A percentile compares a stretch with the other conserved stretches of the same genome.
Conservation (phyloP, 2,888 invertebrate species). For the Brassicogethes aeneus region DNA sequence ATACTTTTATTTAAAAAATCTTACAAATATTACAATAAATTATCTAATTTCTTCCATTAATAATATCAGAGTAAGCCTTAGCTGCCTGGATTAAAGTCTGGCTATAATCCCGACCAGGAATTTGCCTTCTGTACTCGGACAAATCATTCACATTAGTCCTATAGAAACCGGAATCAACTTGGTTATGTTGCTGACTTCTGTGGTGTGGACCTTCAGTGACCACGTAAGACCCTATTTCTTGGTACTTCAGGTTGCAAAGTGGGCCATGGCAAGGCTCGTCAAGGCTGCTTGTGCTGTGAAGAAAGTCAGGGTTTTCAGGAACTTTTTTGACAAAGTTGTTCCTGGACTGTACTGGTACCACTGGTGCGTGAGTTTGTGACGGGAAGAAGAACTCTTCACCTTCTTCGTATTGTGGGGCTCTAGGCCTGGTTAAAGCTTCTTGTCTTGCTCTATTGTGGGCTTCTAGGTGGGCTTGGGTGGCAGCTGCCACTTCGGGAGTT, state of each 20-base stretch:
- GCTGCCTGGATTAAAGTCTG: background rate
- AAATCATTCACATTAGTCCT: background rate
- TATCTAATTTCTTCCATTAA: background rate
- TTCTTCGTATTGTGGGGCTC: background rate
- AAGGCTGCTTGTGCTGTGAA: background rate
- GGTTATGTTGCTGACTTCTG: too few relatives aligned
- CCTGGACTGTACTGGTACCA: too few relatives aligned
- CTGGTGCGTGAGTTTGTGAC: too few relatives aligned
- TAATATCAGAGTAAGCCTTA: background rate
- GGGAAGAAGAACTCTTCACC: background rate
- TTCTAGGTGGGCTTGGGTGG: background rate
- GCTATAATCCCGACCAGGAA: background rate
- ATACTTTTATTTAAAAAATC: too few relatives aligned
- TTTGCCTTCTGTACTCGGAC: background rate
- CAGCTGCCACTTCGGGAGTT: background rate
- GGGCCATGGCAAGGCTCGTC: constrained; percentile 1
- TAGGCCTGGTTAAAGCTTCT: background rate
- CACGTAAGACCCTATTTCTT: background rate
- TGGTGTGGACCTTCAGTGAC: background rate
- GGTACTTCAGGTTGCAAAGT: background rate
- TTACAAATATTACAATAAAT: too few relatives aligned
- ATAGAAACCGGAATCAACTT: too few relatives aligned
- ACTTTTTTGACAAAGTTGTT: too few relatives aligned
- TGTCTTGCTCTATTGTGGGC: background rate
- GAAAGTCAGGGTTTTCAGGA: background rate